phyloP scores from a whole-genome alignment of 2,888 invertebrate species.

The Pseudanteris insignis region DNA sequence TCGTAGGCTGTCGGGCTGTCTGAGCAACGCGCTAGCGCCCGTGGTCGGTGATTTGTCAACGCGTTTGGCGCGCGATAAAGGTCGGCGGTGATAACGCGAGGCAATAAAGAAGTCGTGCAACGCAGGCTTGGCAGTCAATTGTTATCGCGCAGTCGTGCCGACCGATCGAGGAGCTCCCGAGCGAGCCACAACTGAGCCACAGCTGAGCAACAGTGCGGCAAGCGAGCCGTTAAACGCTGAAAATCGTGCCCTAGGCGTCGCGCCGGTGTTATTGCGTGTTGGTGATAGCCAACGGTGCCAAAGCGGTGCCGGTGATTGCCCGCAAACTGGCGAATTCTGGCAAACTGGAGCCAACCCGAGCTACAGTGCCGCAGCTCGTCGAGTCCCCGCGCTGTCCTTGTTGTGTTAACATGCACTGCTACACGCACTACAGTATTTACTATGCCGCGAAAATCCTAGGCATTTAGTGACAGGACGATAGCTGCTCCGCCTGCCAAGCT shows the following conservation, averaged over 20 bases:
- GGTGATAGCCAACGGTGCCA: not conserved
- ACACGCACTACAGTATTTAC: slow-evolving; percentile 54
- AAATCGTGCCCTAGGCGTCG: no score
- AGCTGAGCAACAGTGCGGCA: no score
- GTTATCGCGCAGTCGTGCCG: slow-evolving; percentile 39
- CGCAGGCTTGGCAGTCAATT: slow-evolving; percentile 24
- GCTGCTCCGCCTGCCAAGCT: not conserved
- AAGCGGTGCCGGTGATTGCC: slow-evolving; percentile 9
- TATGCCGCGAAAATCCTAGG: slow-evolving; percentile 52
- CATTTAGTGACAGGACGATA: slow-evolving; percentile 39
- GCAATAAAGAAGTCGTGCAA: slow-evolving; percentile 29
- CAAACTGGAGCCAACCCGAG: slow-evolving; percentile 47
- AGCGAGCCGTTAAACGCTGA: no score
- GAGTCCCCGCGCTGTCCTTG: slow-evolving; percentile 27
- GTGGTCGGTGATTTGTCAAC: no score
- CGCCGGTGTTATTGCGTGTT: no score
- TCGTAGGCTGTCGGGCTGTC: no score
- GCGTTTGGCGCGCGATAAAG: no score
- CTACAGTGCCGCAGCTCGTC: slow-evolving; percentile 29
- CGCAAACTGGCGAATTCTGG: slow-evolving; percentile 38
- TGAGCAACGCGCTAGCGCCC: no score
- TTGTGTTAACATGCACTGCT: slow-evolving; percentile 51
- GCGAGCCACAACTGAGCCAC: no score
- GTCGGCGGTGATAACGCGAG: slow-evolving; percentile 14
- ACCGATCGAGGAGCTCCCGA: no score